A percentile compares a stretch with the other conserved stretches of the same genome.
phyloP scores from a whole-genome alignment of 1,140 invertebrate genomes.

The Leptonema lineaticorne region DNA sequence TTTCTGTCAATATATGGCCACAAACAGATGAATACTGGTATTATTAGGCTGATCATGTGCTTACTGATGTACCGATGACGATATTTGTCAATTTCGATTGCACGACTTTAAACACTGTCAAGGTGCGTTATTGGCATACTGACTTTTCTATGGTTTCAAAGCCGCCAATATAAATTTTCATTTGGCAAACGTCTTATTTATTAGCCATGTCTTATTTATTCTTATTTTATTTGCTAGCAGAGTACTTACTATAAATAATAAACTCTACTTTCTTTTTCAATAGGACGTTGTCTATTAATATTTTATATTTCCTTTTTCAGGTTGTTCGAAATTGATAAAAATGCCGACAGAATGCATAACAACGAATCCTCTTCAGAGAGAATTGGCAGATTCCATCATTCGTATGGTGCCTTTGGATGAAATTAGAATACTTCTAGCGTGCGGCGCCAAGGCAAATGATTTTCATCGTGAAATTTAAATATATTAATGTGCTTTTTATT shows the following conservation, averaged over 20 bases:
- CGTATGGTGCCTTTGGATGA: slow-evolving; percentile 84
- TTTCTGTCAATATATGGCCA: slow-evolving; percentile 32
- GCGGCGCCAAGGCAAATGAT: slow-evolving; percentile 75
- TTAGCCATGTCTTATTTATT: no score
- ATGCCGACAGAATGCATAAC: slow-evolving; percentile 73
- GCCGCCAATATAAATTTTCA: no score
- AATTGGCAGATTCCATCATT: slow-evolving; percentile 87
- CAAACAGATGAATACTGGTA: slow-evolving; percentile 4
- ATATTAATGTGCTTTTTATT: no score
- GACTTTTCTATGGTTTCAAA: slow-evolving; percentile 16
- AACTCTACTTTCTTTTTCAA: no score
- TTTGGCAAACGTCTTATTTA: no score
- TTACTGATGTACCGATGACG: neutral
- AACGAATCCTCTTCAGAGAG: slow-evolving; percentile 76
- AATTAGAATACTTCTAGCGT: slow-evolving; percentile 79
- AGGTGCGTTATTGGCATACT: slow-evolving; percentile 29
- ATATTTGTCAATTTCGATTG: slow-evolving; percentile 13
- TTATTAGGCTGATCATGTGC: slow-evolving; percentile 23
- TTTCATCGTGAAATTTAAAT: no score
- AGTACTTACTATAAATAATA: no score
- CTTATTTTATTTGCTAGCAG: no score
- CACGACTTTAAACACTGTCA: slow-evolving; percentile 25
- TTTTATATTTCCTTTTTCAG: slow-evolving; percentile 27
- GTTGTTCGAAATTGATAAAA: slow-evolving; percentile 37
- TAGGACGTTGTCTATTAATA: no score